These are phyloP conservation scores for Crax fasciolata DNA, from an alignment of 2,797 vertebrate genomes.

Conservation along the genomic window DNA sequence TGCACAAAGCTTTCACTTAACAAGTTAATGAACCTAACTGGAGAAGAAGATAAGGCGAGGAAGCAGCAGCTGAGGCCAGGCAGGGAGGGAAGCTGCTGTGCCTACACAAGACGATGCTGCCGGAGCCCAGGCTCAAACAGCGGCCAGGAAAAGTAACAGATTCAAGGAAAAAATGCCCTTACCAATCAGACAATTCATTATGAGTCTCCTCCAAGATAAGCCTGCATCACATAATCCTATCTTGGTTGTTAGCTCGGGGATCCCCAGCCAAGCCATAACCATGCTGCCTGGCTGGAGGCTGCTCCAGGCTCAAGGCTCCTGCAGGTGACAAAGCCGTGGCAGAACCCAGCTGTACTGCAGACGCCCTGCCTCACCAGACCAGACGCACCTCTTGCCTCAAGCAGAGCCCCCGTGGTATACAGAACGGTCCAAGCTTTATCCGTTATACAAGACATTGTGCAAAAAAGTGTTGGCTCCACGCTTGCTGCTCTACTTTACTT, in stretches of 20 bases:
- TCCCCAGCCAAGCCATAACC: not conserved
- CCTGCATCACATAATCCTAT: not conserved
- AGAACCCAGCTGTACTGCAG: not conserved
- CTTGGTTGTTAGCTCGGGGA: fast-evolving
- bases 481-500: too few species aligned
- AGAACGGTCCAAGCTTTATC: not conserved
- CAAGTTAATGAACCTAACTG: not conserved
- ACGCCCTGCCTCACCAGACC: not conserved
- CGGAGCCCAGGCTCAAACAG: not conserved
- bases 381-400: not conserved
- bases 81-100: not conserved
- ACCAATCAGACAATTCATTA: not conserved
- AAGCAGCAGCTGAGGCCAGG: not conserved
- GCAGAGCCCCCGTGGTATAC: not conserved
- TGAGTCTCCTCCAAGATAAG: not conserved
- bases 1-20: not conserved
- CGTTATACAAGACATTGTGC: not conserved
- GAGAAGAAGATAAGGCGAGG: not conserved
- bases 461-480: not conserved
- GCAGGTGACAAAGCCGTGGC: not conserved
- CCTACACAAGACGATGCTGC: not conserved
- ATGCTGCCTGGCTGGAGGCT: fast-evolving
- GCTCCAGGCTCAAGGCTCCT: fast-evolving
- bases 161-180: not conserved
- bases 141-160: not conserved